Evolutionary conservation across 2,888 invertebrate species (phyloP), one percentile per base, ranked within the genome.

Genomic region (Polyommatus iphigenia): DNA sequence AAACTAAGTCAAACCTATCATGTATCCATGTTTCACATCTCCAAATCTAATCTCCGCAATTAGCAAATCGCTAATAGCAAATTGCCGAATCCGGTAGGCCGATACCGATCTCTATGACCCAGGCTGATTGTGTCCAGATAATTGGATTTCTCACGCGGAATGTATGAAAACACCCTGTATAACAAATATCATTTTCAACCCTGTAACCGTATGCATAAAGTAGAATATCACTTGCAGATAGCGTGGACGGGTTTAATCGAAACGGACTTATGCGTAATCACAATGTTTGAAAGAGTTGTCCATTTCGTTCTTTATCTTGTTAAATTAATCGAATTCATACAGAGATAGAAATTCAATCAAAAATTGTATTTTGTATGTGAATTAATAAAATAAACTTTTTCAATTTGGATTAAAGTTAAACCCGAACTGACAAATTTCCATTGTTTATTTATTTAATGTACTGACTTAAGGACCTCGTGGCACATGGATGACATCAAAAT

Each of bases 61-160:
- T 46, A 46, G 46, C 46, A 24, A 73, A 73, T 73, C 20, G 46
- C 24, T 73, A 73, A 54, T 75, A 54, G 24, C 75, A 29, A 50
- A 75, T 54, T 29, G 75, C 54, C 29, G 29, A 50, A 41, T 72
- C 36, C n/a, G 15, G 6, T 71, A 5, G 72, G 2, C 46, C 46
- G 46, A 41, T 72, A 72, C 72, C 72, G 41, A 36, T 72, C n/a
- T 41, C n/a, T 41, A 54, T 75, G 75, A 75, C 50, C 85, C 83
- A 82, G 85, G 85, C 89, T 89, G 88, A 90, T 90, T 89, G 89
- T 88, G 87, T 86, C 86, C 88, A 87, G 85, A 90, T 91, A 91
- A 91, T 90, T 91, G 90, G 90, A 91, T 90, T 87, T 83, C 85
- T 84, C 85, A 81, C 83, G 82, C 81, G 79, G 81, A 29, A 67